These are phyloP conservation scores for Otocyon megalotis DNA, from an alignment of 2,113 vertebrate species.

Conservation along the genomic window DNA sequence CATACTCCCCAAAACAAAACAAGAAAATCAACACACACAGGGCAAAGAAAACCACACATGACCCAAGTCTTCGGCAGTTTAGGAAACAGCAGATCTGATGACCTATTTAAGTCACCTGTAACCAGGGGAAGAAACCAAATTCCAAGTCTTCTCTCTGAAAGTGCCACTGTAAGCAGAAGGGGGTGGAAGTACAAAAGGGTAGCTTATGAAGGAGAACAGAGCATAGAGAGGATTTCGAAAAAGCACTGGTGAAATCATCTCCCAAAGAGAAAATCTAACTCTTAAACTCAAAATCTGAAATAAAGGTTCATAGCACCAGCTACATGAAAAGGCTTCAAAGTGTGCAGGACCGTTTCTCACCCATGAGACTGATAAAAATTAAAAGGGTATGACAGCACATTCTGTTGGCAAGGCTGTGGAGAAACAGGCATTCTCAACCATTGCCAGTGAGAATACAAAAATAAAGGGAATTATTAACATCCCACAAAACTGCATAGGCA, in stretches of 20 bases:
- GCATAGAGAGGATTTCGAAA: neutral
- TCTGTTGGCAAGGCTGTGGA: neutral
- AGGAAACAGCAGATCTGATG: neutral
- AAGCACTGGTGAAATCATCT: neutral
- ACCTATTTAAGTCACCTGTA: neutral
- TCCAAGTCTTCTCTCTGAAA: neutral
- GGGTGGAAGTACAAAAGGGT: neutral
- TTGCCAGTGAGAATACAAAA: neutral
- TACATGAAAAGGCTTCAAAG: neutral
- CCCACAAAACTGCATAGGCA: neutral
- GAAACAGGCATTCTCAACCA: neutral
- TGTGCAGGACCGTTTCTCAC: neutral
- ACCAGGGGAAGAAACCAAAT: slow-evolving; percentile 12
- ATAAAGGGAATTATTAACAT: neutral
- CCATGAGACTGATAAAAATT: neutral
- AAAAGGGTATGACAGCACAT: neutral
- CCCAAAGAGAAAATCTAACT: neutral
- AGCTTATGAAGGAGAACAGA: neutral
- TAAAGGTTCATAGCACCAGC: neutral
- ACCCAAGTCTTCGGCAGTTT: slow-evolving; percentile 15
- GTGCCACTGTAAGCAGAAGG: neutral
- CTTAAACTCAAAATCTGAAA: neutral
- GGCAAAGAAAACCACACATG: neutral
- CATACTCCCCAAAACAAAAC: neutral
- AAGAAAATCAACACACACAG: neutral